phyloP scores from a whole-genome alignment of 2,888 invertebrate species.

The Dromius quadrimaculatus region DNA sequence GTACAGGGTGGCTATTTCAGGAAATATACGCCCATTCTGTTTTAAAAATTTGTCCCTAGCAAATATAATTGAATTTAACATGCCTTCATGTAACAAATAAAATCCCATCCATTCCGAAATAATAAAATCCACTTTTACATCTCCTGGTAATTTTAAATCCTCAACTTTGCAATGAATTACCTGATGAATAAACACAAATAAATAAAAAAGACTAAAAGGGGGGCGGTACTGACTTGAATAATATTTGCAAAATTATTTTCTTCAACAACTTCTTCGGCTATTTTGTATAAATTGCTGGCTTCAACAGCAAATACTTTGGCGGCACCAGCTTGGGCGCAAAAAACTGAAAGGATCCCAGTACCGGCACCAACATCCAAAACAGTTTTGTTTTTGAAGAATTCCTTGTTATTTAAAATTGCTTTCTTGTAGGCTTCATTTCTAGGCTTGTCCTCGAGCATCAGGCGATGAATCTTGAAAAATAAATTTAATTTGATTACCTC shows the following conservation, averaged over 20 bases:
- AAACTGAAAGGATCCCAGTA: conserved; percentile 89
- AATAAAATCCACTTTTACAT: conserved; percentile 85
- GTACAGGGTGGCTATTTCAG: conserved; percentile 78
- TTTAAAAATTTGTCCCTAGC: conserved; percentile 87
- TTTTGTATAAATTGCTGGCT: conserved; percentile 78
- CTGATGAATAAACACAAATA: conserved; percentile 63
- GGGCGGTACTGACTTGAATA: too few relatives aligned
- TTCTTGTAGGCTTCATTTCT: conserved; percentile 84
- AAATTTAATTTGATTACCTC: background rate
- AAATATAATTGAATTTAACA: conserved; percentile 89
- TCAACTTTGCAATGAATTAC: conserved; percentile 83
- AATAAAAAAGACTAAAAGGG: background rate
- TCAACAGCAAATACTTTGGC: conserved; percentile 87
- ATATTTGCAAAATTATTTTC: conserved; percentile 78
- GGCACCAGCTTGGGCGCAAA: conserved; percentile 93
- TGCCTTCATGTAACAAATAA: conserved; percentile 93
- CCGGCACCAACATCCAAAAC: conserved; percentile 91
- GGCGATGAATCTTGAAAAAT: conserved; percentile 76
- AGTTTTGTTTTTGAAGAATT: conserved; percentile 79
- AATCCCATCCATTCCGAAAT: conserved; percentile 99
- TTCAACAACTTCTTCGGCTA: conserved; percentile 75
- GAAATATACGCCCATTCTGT: conserved; percentile 80
- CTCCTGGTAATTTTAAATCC: conserved; percentile 75
- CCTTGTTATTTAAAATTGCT: conserved; percentile 78
- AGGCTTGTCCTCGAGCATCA: conserved; percentile 83